Conservation (phyloP, 2,113 vertebrate genomes). For the Dromiciops gliroides region DNA sequence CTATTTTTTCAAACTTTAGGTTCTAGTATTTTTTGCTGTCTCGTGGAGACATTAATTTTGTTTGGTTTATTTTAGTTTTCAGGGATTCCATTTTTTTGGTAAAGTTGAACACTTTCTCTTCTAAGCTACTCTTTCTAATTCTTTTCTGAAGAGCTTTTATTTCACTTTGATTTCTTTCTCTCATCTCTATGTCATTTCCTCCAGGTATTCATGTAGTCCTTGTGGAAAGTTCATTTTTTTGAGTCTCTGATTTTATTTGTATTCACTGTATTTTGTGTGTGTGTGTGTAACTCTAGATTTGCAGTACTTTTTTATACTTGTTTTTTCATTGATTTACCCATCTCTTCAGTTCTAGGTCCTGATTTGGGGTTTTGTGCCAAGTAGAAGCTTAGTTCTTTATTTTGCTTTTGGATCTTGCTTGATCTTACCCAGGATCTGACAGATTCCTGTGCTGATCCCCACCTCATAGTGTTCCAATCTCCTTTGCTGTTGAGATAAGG, state of each 20-base stretch:
- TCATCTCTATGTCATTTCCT: neutral
- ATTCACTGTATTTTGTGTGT: neutral
- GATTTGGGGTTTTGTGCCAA: too few species aligned
- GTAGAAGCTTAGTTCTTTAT: too few species aligned
- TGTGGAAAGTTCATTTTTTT: neutral
- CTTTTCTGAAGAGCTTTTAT: neutral
- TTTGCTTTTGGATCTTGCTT: too few species aligned
- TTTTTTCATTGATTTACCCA: too few species aligned
- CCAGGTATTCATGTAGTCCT: neutral
- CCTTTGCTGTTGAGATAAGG: too few species aligned
- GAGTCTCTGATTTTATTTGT: neutral
- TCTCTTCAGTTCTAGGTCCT: too few species aligned
- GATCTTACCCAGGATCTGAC: too few species aligned
- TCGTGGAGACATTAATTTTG: neutral
- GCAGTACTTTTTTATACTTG: neutral
- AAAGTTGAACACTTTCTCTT: neutral
- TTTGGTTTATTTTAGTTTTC: neutral
- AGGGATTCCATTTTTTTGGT: neutral
- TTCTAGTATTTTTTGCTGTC: neutral
- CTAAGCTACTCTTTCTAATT: neutral
- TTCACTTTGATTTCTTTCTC: neutral
- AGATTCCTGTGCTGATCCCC: too few species aligned
- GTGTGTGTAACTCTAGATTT: too few species aligned
- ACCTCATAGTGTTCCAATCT: too few species aligned
- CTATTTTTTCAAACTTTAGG: neutral